Evolutionary conservation across 2,113 vertebrate species (phyloP).

Genomic region (Engystomops pustulosus): DNA sequence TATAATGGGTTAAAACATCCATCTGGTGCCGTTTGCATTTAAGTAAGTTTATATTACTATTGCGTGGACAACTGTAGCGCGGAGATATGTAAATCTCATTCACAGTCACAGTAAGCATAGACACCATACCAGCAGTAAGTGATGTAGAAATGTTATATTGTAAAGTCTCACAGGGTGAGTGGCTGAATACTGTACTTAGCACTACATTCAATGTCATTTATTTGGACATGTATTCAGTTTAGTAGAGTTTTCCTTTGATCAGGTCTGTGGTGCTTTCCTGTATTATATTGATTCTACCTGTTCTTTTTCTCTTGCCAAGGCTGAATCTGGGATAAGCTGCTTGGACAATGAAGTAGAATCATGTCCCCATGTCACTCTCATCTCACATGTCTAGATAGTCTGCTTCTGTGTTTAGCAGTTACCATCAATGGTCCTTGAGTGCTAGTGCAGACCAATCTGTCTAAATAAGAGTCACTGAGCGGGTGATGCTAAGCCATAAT

Average conservation of each 20-base stretch:
- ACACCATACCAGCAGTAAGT: slow-evolving; percentile 14
- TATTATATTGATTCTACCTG: background rate
- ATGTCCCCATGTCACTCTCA: background rate
- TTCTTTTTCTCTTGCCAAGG: background rate
- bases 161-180: background rate
- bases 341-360: background rate
- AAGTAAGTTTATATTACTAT: background rate
- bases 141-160: background rate
- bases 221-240: background rate
- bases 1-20: background rate
- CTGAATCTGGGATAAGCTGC: background rate
- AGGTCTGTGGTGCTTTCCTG: too few relatives aligned
- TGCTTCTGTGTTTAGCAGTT: background rate
- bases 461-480: background rate
- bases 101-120: background rate
- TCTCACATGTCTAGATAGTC: background rate
- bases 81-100: background rate
- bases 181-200: background rate
- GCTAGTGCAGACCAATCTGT: background rate
- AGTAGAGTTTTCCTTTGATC: too few relatives aligned
- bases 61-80: background rate
- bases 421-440: background rate
- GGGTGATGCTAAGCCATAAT: background rate
- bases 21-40: background rate
- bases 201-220: background rate